Conservation (phyloP, 2,888 invertebrate species). For the Fissipunctia ypsillon region DNA sequence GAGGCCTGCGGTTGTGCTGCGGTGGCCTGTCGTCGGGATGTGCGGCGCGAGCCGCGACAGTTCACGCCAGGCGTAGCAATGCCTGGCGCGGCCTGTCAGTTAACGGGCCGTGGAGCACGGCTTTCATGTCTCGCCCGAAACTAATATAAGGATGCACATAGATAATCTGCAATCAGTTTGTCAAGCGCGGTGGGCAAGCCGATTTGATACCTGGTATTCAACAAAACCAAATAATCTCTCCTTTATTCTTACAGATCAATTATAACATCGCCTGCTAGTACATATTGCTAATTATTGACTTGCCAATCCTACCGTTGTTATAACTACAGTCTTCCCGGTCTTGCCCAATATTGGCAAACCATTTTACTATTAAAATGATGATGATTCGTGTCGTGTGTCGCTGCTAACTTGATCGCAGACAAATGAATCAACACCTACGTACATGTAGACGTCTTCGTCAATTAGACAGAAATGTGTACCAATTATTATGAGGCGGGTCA, state of each 20-base stretch:
- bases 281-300: too few species aligned
- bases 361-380: constrained; percentile 3
- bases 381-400: constrained; percentile 7
- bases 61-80: too few species aligned
- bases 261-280: neutral
- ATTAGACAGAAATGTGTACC: constrained; percentile 51
- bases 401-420: constrained; percentile 11
- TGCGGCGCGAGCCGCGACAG: too few species aligned
- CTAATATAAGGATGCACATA: neutral
- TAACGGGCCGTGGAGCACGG: too few species aligned
- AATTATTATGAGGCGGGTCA: constrained; percentile 45
- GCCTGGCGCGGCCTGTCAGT: too few species aligned
- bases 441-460: constrained; percentile 25
- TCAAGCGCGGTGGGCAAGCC: neutral
- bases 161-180: neutral
- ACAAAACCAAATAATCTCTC: neutral
- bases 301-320: neutral
- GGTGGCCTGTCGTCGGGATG: too few species aligned
- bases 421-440: constrained; percentile 32
- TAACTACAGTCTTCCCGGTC: neutral
- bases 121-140: neutral
- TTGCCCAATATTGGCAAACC: constrained; percentile 8
- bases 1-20: too few species aligned
- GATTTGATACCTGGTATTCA: neutral
- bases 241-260: neutral